Conservation (phyloP, 37 sponge, comb jelly and placozoan genomes). For the Mnemiopsis leidyi region DNA sequence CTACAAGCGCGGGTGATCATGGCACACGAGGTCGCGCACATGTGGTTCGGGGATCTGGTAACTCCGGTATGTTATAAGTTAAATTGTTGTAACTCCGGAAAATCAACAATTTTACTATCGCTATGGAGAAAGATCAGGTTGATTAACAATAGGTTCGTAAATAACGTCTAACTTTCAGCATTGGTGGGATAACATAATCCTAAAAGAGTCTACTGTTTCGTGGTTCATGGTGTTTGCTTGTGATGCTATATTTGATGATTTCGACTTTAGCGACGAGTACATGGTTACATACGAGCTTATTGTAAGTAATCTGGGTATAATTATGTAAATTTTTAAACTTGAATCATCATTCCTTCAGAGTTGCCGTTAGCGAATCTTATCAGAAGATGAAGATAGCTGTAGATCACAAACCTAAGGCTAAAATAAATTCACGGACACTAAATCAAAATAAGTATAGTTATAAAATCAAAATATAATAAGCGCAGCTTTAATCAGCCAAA, state of each 20-base stretch:
- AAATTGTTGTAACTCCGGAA: too few species aligned
- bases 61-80: slow-evolving; percentile 47
- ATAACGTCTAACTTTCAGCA: slow-evolving; percentile 1
- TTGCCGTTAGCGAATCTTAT: too few species aligned
- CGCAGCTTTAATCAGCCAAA: too few species aligned
- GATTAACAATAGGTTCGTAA: too few species aligned
- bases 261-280: slow-evolving; percentile 56
- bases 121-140: too few species aligned
- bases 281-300: background rate
- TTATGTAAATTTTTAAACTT: background rate
- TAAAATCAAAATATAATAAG: too few species aligned
- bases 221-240: slow-evolving; percentile 52
- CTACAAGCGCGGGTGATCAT: background rate
- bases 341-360: too few species aligned
- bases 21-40: slow-evolving; percentile 54
- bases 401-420: too few species aligned
- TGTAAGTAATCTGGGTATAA: background rate
- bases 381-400: too few species aligned
- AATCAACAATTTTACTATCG: too few species aligned
- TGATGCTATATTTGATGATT: background rate
- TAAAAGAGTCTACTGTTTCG: slow-evolving; percentile 52
- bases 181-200: slow-evolving; percentile 38
- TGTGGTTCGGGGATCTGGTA: slow-evolving; percentile 59
- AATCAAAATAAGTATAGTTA: too few species aligned
- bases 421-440: too few species aligned